Percentiles rank a stretch among this genome's conserved stretches.
Evolutionary conservation across 1,140 invertebrate genomes (phyloP).

Genomic region (Scaptomyza graminum): DNA sequence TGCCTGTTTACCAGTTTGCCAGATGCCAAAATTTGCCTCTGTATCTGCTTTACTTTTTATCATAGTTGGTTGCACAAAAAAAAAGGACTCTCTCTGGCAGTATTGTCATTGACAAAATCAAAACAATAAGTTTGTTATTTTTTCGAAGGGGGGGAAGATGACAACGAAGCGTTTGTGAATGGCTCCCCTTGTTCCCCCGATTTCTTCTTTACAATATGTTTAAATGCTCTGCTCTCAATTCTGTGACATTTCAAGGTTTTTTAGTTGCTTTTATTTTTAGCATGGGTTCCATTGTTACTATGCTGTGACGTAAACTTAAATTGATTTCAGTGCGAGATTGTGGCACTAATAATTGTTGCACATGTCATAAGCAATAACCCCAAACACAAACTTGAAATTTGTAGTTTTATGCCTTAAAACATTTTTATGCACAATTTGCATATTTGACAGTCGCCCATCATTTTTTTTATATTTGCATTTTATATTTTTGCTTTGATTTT

Average conservation of each 20-base stretch:
- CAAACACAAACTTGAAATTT: slow-evolving; percentile 29
- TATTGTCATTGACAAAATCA: slow-evolving; percentile 78
- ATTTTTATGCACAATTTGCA: slow-evolving; percentile 51
- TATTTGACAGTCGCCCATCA: slow-evolving; percentile 60
- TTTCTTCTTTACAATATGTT: slow-evolving; percentile 54
- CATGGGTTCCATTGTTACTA: not conserved
- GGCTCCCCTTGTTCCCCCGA: not conserved
- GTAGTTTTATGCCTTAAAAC: not conserved
- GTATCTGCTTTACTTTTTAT: slow-evolving; percentile 63
- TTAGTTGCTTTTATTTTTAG: not conserved
- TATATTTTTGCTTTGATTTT: slow-evolving; percentile 31
- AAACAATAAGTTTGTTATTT: slow-evolving; percentile 81
- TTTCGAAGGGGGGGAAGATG: slow-evolving; percentile 51
- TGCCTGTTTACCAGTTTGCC: slow-evolving; percentile 40
- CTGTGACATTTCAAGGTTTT: slow-evolving; percentile 2
- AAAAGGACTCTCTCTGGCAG: slow-evolving; percentile 20
- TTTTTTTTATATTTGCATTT: slow-evolving; percentile 47
- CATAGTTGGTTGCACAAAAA: slow-evolving; percentile 67
- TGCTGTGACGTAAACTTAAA: slow-evolving; percentile 39
- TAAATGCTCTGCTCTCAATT: slow-evolving; percentile 36
- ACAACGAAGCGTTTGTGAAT: slow-evolving; percentile 59
- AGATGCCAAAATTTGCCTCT: slow-evolving; percentile 43
- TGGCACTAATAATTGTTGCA: slow-evolving; percentile 57
- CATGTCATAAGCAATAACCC: slow-evolving; percentile 27
- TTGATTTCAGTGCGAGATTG: slow-evolving; percentile 50